Conservation (phyloP, 2,888 invertebrate genomes). For the Parthenolecanium corni region DNA sequence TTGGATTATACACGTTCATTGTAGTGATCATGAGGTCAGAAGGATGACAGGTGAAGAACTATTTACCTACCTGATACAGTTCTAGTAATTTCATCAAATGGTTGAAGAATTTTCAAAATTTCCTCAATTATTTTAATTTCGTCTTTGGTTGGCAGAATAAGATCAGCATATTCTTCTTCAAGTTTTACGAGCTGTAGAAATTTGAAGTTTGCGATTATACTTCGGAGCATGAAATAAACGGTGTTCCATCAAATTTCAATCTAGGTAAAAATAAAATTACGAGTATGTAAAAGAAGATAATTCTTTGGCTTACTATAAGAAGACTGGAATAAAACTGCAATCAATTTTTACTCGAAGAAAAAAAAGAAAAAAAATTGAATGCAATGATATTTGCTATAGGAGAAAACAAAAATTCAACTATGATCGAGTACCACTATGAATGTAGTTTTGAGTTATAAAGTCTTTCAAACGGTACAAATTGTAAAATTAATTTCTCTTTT, state of each 20-base stretch:
- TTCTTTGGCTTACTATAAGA: background rate
- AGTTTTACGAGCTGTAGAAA: background rate
- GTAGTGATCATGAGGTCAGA: too few species aligned
- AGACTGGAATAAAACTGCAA: background rate
- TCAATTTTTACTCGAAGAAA: background rate
- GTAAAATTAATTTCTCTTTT: too few species aligned
- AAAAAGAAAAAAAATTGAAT: background rate
- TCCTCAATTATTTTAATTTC: background rate
- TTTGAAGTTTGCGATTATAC: background rate
- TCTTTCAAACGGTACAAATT: too few species aligned
- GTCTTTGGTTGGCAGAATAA: background rate
- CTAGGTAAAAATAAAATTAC: too few species aligned
- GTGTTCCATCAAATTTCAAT: slow-evolving; percentile 1
- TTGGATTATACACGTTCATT: too few species aligned
- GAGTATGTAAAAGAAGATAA: background rate
- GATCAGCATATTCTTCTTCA: background rate
- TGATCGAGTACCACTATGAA: too few species aligned
- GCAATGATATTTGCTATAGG: background rate
- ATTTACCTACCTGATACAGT: background rate
- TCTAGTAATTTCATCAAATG: background rate
- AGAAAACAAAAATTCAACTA: background rate
- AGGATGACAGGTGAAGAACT: too few species aligned
- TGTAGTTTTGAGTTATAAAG: too few species aligned
- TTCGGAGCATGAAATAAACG: background rate
- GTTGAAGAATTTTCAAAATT: background rate